Evolutionary conservation across 1,140 invertebrate species (phyloP).

Genomic region (Platorchestia sp.): DNA sequence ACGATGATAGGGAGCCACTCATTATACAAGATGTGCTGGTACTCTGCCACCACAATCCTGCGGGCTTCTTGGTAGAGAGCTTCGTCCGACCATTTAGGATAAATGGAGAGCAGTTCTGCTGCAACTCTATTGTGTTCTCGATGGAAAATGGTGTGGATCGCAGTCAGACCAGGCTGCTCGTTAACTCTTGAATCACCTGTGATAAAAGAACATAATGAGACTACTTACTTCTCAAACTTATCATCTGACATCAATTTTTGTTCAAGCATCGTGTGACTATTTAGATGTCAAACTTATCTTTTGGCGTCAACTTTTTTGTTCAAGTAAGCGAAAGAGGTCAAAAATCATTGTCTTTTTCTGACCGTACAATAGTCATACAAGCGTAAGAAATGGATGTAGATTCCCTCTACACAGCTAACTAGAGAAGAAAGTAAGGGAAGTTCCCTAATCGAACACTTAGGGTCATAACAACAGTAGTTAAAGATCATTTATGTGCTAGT

Average conservation of each 20-base stretch:
- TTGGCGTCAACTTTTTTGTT: too few relatives aligned
- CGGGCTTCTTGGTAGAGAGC: constrained; percentile 71
- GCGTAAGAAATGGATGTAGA: too few relatives aligned
- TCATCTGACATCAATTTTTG: too few relatives aligned
- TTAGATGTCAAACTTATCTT: too few relatives aligned
- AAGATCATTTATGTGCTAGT: neutral
- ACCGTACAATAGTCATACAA: too few relatives aligned
- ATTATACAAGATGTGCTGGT: constrained; percentile 73
- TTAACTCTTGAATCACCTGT: constrained; percentile 74
- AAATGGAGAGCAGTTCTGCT: constrained; percentile 80
- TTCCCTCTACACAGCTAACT: too few relatives aligned
- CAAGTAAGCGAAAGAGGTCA: too few relatives aligned
- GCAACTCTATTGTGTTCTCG: constrained; percentile 80
- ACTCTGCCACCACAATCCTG: constrained; percentile 69
- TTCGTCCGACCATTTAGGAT: constrained; percentile 91
- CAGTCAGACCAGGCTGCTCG: constrained; percentile 75
- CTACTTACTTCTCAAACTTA: too few relatives aligned
- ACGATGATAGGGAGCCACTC: constrained; percentile 71
- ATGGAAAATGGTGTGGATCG: constrained; percentile 76
- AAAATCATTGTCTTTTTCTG: too few relatives aligned
- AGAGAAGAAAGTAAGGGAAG: too few relatives aligned
- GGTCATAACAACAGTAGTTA: neutral
- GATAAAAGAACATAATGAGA: neutral
- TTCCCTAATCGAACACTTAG: too few relatives aligned
- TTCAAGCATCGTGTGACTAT: too few relatives aligned